Evolutionary conservation across 2,888 invertebrate species (phyloP).

Genomic region (Drosophila phalerata): DNA sequence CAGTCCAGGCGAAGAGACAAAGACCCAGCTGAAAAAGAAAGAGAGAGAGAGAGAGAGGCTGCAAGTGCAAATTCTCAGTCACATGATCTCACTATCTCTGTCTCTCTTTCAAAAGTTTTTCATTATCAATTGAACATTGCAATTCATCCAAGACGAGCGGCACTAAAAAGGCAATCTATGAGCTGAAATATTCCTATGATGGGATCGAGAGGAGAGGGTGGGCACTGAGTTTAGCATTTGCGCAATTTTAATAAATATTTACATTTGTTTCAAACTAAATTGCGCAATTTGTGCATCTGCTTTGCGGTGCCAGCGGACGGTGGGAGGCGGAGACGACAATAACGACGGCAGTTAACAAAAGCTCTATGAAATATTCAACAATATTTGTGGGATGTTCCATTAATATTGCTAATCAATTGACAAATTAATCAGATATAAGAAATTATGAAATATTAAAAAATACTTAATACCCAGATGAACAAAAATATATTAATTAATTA

Average conservation of each 20-base stretch:
- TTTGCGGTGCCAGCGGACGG: conserved; percentile 30
- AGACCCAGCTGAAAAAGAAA: conserved; percentile 22
- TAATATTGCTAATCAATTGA: conserved; percentile 8
- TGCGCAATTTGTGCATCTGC: conserved; percentile 78
- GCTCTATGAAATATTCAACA: conserved; percentile 43
- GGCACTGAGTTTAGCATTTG: conserved; percentile 58
- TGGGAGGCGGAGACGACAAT: not conserved
- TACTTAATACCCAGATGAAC: not conserved
- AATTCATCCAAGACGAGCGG: conserved; percentile 24
- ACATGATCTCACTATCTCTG: conserved; percentile 39
- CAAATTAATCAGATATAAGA: not conserved
- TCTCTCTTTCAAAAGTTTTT: conserved; percentile 21
- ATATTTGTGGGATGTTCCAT: conserved; percentile 29
- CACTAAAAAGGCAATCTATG: not conserved
- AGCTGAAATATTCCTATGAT: not conserved
- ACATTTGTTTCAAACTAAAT: conserved; percentile 80
- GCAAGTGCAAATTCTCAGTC: conserved; percentile 28
- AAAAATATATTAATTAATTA: too few relatives aligned
- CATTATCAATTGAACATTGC: conserved; percentile 47
- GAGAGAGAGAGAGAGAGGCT: not conserved
- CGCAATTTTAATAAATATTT: conserved; percentile 81
- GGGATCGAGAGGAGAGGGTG: not conserved
- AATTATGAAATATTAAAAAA: too few relatives aligned
- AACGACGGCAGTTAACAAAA: conserved; percentile 24
- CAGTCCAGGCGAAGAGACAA: conserved; percentile 43